phyloP scores from a whole-genome alignment of 2,888 invertebrate genomes.

The Rhamnusium bicolor region DNA sequence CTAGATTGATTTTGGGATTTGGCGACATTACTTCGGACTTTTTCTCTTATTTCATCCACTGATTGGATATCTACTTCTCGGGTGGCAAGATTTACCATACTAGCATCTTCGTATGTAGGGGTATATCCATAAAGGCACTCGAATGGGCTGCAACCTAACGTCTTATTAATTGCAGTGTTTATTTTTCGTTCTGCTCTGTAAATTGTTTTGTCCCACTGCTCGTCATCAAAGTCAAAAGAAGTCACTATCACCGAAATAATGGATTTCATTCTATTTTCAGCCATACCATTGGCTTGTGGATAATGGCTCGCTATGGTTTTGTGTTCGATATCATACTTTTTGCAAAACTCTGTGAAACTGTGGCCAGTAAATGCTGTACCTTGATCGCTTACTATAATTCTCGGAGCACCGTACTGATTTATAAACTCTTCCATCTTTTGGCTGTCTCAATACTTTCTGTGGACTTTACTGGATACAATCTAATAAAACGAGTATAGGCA shows the following conservation, averaged over 20 bases:
- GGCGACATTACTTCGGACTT: background rate
- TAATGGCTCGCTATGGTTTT: constrained; percentile 18
- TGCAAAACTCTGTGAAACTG: constrained; percentile 12
- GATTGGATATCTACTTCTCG: constrained; percentile 4
- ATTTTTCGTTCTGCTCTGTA: constrained; percentile 38
- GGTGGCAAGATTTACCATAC: constrained; percentile 14
- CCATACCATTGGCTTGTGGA: constrained; percentile 44
- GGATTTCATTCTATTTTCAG: constrained; percentile 33
- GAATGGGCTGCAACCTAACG: constrained; percentile 45
- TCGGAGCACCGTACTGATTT: constrained; percentile 19
- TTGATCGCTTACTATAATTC: constrained; percentile 45
- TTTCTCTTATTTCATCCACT: constrained; percentile 9
- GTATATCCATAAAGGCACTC: constrained; percentile 43
- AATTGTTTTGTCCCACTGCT: constrained; percentile 14
- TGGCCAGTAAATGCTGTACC: constrained; percentile 42
- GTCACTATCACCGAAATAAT: constrained; percentile 19
- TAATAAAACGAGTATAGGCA: constrained; percentile 43
- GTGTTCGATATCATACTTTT: constrained; percentile 26
- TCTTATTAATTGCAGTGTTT: constrained; percentile 40
- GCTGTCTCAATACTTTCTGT: constrained; percentile 16
- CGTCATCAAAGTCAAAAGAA: constrained; percentile 18
- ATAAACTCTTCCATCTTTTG: constrained; percentile 31
- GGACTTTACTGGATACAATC: constrained; percentile 36
- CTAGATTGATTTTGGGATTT: constrained; percentile 6
- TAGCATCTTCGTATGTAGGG: constrained; percentile 33